These are phyloP conservation scores for Anisognathus igniventris DNA, from an alignment of 2,797 vertebrate genomes.

Conservation along the genomic window DNA sequence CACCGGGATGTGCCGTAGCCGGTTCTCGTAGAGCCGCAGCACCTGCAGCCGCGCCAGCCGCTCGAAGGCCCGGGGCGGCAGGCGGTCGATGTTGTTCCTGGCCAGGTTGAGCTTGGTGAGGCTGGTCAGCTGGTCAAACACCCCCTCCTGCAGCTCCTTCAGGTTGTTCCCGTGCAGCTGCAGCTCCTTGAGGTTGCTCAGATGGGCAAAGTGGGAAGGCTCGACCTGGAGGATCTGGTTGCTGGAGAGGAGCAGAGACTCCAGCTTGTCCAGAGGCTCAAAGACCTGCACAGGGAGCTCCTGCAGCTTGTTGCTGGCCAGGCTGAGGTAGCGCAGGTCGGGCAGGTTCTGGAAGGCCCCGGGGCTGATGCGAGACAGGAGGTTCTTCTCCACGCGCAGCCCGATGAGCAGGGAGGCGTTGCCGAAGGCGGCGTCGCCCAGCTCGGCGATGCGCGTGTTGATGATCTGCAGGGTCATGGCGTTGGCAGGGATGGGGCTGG, in stretches of 20 bases:
- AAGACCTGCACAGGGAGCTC: constrained; percentile 70
- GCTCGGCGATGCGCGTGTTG: constrained; percentile 67
- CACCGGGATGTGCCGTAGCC: constrained; percentile 75
- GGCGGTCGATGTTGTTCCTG: constrained; percentile 78
- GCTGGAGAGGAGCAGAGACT: constrained; percentile 76
- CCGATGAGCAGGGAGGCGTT: constrained; percentile 74
- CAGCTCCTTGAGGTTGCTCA: constrained; percentile 81
- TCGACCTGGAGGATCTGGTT: constrained; percentile 74
- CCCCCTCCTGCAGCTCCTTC: constrained; percentile 69
- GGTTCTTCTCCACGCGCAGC: constrained; percentile 78
- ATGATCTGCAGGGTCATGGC: constrained; percentile 78
- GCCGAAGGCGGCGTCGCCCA: constrained; percentile 58
- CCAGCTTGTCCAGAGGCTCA: constrained; percentile 69
- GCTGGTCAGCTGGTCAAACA: constrained; percentile 79
- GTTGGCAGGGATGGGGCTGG: constrained; percentile 68
- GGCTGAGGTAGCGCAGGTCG: constrained; percentile 73
- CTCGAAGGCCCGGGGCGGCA: constrained; percentile 77
- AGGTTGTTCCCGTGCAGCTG: constrained; percentile 76
- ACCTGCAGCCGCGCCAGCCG: constrained; percentile 77
- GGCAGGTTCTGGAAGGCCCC: constrained; percentile 79
- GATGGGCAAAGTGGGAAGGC: constrained; percentile 66
- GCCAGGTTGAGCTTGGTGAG: constrained; percentile 81
- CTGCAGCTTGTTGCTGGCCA: constrained; percentile 78
- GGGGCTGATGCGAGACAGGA: constrained; percentile 70
- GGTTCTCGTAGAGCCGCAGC: constrained; percentile 85